Conservation (phyloP, 1,140 invertebrate species). For the Streblospio benedicti region DNA sequence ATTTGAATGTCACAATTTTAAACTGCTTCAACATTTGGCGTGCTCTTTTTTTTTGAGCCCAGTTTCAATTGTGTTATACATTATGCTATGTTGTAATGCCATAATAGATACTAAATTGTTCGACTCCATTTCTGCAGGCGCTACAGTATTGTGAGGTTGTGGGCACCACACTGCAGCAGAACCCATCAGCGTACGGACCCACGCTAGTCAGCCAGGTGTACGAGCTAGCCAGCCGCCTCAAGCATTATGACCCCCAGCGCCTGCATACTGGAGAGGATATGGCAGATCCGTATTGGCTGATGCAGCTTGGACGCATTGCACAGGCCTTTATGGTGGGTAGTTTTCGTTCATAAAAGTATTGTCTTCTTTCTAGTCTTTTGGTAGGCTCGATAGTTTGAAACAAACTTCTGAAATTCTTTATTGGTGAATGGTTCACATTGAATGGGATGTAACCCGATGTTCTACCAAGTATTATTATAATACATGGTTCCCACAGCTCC, state of each 20-base stretch:
- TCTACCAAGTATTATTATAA: too few relatives aligned
- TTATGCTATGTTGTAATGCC: neutral
- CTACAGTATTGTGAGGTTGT: conserved; percentile 75
- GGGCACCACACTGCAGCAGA: conserved; percentile 54
- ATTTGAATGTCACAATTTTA: too few relatives aligned
- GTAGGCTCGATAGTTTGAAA: too few relatives aligned
- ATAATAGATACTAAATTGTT: neutral
- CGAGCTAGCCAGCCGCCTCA: conserved; percentile 61
- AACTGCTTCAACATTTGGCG: too few relatives aligned
- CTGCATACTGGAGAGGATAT: conserved; percentile 42
- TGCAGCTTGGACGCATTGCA: conserved; percentile 32
- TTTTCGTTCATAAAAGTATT: neutral
- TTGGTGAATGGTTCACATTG: too few relatives aligned
- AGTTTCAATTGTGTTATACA: neutral
- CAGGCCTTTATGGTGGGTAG: conserved; percentile 30
- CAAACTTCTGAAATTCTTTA: too few relatives aligned
- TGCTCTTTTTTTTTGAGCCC: neutral
- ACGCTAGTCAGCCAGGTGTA: conserved; percentile 59
- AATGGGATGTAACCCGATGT: too few relatives aligned
- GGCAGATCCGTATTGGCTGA: conserved; percentile 49
- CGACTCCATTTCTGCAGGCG: conserved; percentile 42
- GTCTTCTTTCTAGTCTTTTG: neutral
- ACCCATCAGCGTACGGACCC: conserved; percentile 48
- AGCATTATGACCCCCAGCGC: conserved; percentile 67
- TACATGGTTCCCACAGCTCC: too few relatives aligned